Conservation (phyloP, 2,797 vertebrate genomes). For the Scomberomorus guttatus region DNA sequence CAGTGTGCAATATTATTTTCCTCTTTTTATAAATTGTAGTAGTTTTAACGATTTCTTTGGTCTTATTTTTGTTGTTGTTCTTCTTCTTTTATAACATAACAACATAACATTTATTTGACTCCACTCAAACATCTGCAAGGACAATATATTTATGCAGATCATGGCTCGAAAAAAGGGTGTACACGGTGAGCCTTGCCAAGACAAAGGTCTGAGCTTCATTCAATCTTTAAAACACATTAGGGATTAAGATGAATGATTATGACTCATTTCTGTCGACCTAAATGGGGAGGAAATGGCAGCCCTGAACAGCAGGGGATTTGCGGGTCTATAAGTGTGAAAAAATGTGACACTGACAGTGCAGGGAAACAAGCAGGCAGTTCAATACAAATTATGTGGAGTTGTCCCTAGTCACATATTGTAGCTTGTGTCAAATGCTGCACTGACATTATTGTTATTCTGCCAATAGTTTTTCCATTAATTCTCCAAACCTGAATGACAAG, state of each 20-base stretch:
- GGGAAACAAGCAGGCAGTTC: slow-evolving; percentile 41
- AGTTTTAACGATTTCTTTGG: too few relatives aligned
- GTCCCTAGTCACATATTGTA: slow-evolving; percentile 48
- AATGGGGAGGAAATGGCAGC: slow-evolving; percentile 16
- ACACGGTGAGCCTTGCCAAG: background rate
- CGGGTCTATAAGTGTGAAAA: slow-evolving; percentile 29
- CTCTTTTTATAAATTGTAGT: too few relatives aligned
- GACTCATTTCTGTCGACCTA: slow-evolving; percentile 7
- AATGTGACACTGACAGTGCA: slow-evolving; percentile 40
- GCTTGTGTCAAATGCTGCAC: slow-evolving; percentile 32
- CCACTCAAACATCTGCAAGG: background rate
- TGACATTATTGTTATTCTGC: slow-evolving; percentile 50
- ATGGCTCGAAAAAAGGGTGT: background rate
- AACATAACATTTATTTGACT: background rate
- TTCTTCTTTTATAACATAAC: too few relatives aligned
- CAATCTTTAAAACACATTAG: slow-evolving; percentile 35
- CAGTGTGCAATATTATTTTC: too few relatives aligned
- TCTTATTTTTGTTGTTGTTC: too few relatives aligned
- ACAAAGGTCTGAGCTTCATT: slow-evolving; percentile 8
- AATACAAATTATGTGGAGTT: slow-evolving; percentile 43
- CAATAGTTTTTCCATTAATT: slow-evolving; percentile 39
- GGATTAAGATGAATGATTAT: slow-evolving; percentile 31
- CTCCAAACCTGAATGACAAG: slow-evolving; percentile 31
- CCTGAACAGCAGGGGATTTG: slow-evolving; percentile 40
- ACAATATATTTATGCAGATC: background rate